Base-by-base conservation (phyloP, 1,140 invertebrate species). In the Caenorhabditis briggsae region DNA sequence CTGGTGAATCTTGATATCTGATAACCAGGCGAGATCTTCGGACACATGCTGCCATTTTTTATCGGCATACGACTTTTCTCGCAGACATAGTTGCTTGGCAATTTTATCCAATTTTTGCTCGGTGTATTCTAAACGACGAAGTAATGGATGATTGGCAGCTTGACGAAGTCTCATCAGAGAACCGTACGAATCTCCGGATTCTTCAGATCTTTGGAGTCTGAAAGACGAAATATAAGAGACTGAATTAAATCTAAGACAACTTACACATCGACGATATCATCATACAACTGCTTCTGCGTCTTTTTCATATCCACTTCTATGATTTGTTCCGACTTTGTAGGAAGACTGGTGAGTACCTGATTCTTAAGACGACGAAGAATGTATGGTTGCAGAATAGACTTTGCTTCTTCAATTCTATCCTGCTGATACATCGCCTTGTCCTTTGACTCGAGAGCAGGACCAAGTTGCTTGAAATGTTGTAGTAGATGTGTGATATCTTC, bases 381-480 rank as follows among this genome's bases (percentile, higher is more conserved):
- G 93, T 98, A 99, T 0, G 97, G 97, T 91, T 96, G 96, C 96
- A 99, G 97, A 87, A 99, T 98, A 86, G 95, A 93, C 91, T 98
- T 98, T 0, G 97, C 97, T 91, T 97, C 96, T 82, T 95, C 95
- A 70, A 93, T 92, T 65, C 89, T 87, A 59, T 90, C 84, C 50
- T 84, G 82, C 50, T 91, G 89, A 84, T 91, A 91, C 53, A 91
- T 20, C 11, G 41, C 64, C 61, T 56, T 59, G 50, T 74, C 53
- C 14, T 56, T 86, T 25, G 58, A 82, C 3, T 74, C 61, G 18
- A 86, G 55, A 23, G 56, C 70, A 11, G 53, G 53, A 23, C 82
- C 50, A 0, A 83, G 83, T 46, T 82, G 93, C 93, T 41, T 93
- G 92, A 89, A 94, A 93, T 91, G 93, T 91, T 82, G 93, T 90